phyloP scores from a whole-genome alignment of 1,140 invertebrate species.

The Drosophila asahinai region DNA sequence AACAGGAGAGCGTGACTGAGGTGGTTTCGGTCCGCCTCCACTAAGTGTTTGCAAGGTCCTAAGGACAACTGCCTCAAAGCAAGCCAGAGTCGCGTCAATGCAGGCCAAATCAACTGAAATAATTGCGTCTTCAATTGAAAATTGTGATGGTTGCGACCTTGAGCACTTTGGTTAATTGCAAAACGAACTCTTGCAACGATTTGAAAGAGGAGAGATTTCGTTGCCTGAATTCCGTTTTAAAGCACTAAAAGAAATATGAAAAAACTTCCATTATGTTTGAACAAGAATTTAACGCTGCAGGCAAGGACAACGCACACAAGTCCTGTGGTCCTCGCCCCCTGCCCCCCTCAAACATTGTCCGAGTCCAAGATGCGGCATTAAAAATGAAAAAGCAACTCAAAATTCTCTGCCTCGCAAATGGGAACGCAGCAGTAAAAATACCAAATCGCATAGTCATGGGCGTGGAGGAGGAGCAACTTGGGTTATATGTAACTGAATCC shows the following conservation, averaged over 20 bases:
- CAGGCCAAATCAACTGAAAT: too few relatives aligned
- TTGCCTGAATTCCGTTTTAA: too few relatives aligned
- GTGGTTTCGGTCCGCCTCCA: too few relatives aligned
- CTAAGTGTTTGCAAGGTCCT: too few relatives aligned
- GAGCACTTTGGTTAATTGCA: too few relatives aligned
- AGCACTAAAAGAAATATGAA: slow-evolving; percentile 43
- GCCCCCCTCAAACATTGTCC: slow-evolving; percentile 27
- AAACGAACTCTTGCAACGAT: too few relatives aligned
- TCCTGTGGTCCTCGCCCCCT: slow-evolving; percentile 13
- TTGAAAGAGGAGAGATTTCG: too few relatives aligned
- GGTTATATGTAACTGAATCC: slow-evolving; percentile 29
- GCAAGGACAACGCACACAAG: slow-evolving; percentile 62
- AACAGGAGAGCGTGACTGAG: too few relatives aligned
- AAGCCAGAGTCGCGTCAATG: too few relatives aligned
- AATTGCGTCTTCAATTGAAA: too few relatives aligned
- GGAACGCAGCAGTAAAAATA: slow-evolving; percentile 66
- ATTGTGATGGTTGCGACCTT: too few relatives aligned
- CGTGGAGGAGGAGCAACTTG: background rate
- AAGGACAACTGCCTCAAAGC: too few relatives aligned
- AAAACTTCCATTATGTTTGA: slow-evolving; percentile 73
- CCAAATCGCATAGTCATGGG: slow-evolving; percentile 57
- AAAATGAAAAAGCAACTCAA: slow-evolving; percentile 60
- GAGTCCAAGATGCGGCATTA: slow-evolving; percentile 66
- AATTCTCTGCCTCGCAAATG: slow-evolving; percentile 59
- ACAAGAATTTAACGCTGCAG: slow-evolving; percentile 76